phyloP scores from a whole-genome alignment of 1,140 invertebrate species.

The Hycleus cichorii region DNA sequence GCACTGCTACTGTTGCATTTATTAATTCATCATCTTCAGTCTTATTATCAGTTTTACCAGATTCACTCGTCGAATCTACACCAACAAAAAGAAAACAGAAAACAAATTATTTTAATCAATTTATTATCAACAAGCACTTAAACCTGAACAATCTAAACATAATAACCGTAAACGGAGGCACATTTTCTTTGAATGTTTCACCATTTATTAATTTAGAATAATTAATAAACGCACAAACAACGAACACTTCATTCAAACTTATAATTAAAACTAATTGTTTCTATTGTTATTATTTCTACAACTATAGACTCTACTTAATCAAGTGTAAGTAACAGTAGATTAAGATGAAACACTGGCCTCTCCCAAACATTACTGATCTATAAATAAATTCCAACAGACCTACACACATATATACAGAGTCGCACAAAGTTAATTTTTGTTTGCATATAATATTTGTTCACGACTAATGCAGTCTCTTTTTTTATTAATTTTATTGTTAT shows the following conservation, averaged over 20 bases:
- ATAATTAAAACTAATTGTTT: not conserved
- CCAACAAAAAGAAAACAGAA: conserved; percentile 29
- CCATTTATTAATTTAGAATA: conserved; percentile 18
- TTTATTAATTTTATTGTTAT: not conserved
- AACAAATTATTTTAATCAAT: not conserved
- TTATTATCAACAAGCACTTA: conserved; percentile 12
- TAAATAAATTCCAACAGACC: conserved; percentile 33
- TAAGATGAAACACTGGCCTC: conserved; percentile 11
- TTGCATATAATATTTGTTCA: not conserved
- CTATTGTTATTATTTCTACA: not conserved
- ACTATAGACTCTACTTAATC: conserved; percentile 1
- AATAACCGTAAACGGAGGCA: conserved; percentile 47
- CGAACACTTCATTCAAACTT: not conserved
- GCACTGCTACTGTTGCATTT: conserved; percentile 14
- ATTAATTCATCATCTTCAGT: conserved; percentile 22
- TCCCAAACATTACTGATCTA: conserved; percentile 28
- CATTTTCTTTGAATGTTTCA: conserved; percentile 32
- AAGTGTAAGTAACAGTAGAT: not conserved
- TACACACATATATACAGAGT: conserved; percentile 20
- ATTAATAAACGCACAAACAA: not conserved
- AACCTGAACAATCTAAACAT: conserved; percentile 51
- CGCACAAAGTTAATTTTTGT: not conserved
- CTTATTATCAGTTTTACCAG: conserved; percentile 15
- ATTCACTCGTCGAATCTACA: no score
- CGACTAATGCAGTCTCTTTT: not conserved